Evolutionary conservation across 2,797 vertebrate species (phyloP), one percentile per base, ranked within the genome.

Genomic region (Sebastes trivittatus): DNA sequence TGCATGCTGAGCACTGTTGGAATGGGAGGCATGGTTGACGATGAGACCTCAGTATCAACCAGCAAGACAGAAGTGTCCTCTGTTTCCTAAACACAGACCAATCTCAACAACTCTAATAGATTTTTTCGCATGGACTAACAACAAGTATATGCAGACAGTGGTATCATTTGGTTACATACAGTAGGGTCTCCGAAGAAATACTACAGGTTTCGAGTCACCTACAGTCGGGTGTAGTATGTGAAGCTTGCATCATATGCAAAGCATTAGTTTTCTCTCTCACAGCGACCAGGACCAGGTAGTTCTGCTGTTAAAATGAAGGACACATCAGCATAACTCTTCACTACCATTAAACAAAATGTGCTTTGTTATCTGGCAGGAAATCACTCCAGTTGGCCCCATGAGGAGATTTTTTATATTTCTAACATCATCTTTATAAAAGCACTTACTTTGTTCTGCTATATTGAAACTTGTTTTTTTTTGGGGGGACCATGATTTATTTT

Each of bases 21-120:
- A 73, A 96, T 97, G 94, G 95, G 96, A 32, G 94, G 96, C 69
- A 89, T 95, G 87, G 96, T 96, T 55, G 96, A 97, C 2, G 96
- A 97, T 8, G 96, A 97, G 0, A 91, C 92, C 72, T 96, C 96
- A 2, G 86, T 95, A 4, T 96, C 95, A 77, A 83, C 93, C 77
- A 96, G 95, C 95, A 96, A 96, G 93, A 97, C 96, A 5, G 96
- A 97, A 91, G 95, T 96, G 63, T 96, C 96, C 29, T 95, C 95
- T 0, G 77, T 54, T 7, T 56, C 68, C 72, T 63, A 78, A 56
- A 46, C 42, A 46, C 42, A n/a, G n/a, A 27, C 49, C 4, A 9
- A 42, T 77, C 32, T 34, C 60, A 34, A 62, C 30, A 62, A 34
- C 4, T 34, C 30, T 22, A n/a, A 62, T 34, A 7, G n/a, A 13